Percentiles rank a stretch among this genome's conserved stretches.
phyloP scores from a whole-genome alignment of 2,888 invertebrate genomes.

The Cephonodes hylas region DNA sequence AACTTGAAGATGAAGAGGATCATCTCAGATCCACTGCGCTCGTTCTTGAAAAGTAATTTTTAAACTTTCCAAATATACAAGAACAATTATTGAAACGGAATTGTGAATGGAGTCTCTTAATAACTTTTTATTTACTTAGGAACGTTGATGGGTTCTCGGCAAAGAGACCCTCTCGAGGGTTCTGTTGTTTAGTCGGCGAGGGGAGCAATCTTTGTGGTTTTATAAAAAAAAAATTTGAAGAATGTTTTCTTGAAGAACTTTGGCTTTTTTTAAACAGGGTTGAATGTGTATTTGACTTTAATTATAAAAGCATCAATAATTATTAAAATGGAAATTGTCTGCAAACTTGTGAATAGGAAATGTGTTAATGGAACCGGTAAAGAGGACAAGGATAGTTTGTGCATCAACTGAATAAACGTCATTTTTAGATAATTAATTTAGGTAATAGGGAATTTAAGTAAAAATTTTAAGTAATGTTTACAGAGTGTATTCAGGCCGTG shows the following conservation, averaged over 20 bases:
- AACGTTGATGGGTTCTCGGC: not conserved
- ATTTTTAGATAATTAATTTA: too few relatives aligned
- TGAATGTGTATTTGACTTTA: too few relatives aligned
- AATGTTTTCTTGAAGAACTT: not conserved
- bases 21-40: not conserved
- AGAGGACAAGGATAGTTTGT: too few relatives aligned
- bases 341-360: too few relatives aligned
- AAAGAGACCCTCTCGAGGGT: not conserved
- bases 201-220: not conserved
- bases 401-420: too few relatives aligned
- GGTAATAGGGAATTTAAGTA: too few relatives aligned
- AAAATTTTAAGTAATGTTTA: too few relatives aligned
- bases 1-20: not conserved
- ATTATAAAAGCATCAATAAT: too few relatives aligned
- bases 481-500: too few relatives aligned
- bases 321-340: too few relatives aligned
- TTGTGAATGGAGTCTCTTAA: constrained; percentile 3
- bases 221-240: not conserved
- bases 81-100: constrained; percentile 2
- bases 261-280: too few relatives aligned
- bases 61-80: constrained; percentile 2
- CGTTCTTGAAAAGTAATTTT: not conserved
- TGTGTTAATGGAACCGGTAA: too few relatives aligned
- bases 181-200: not conserved
- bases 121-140: constrained; percentile 10